Evolutionary conservation across 2,113 vertebrate genomes (phyloP), one percentile per base, ranked within the genome.

Genomic region (Corythoichthys haematopterus): DNA sequence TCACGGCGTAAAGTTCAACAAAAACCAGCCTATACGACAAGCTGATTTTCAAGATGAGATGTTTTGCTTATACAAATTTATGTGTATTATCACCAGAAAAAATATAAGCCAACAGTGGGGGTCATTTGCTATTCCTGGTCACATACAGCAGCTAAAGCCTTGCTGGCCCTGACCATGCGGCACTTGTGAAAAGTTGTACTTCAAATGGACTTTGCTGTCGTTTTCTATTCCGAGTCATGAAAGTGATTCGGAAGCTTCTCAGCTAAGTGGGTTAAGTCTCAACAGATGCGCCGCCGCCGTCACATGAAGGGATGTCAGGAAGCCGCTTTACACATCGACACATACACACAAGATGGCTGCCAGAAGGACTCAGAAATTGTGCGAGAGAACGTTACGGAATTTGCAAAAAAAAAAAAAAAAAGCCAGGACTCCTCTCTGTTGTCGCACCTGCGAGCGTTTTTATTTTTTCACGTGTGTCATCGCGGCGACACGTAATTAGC

Each of bases 401-500:
- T 43, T 43, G 40, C 6, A 2, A 43, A 8, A 43, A 43, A 4
- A 55, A 55, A 2, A 45, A 62, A 12, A 33, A 2, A 28, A n/a
- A 5, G 60, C 28, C 33, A 40, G 60, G 59, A 43, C 20, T 40
- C 20, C 38, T 12, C 59, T 3, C n/a, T 4, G 55, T 13, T 57
- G 28, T 36, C 55, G 35, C 55, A 57, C 55, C 55, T 61, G 16
- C 16, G 20, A 12, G 43, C 28, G 20, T 28, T 28, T 28, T 28
- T 28, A 28, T 28, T 28, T 28, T 28, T 28, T 28, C 20, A 28
- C 20, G 11, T 46, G 20, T 81, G 82, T 84, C 74, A 79, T 28
- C 76, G 84, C 72, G 79, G 86, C 83, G 88, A 88, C 85, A 88
- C 63, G 78, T 81, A 90, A 92, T 91, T 91, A 90, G 89, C 84